Evolutionary conservation across 2,888 invertebrate genomes (phyloP), one percentile per base, ranked within the genome.

Genomic region (Drosophila borborema): DNA sequence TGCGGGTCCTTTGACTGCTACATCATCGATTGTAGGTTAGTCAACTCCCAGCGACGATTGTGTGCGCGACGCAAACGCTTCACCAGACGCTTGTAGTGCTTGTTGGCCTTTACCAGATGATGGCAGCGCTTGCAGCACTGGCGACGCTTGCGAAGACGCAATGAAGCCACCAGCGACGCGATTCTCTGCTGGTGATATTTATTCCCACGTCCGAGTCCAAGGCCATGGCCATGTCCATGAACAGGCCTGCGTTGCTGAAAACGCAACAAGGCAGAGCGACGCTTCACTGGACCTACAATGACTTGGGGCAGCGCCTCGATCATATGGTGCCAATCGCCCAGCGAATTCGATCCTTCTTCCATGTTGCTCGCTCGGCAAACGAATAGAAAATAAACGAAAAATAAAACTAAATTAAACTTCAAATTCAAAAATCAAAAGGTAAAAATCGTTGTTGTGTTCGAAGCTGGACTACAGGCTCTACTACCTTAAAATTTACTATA

Each of bases 201-300:
- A 3, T 10, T n/a, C 7, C 28, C 8, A 9, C 14, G 31, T 41
- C 31, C 14, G 7, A 1, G 23, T n/a, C 23, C 34, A 8, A 2
- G 28, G 28, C 40, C 8, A n/a, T 18, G n/a, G 14, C 36, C 18
- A 12, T 2, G 38, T 5, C 38, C 36, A 9, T 9, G 23, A 7
- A 53, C 20, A 1, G 3, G 3, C 2, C 5, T 18, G 18, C 64
- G 51, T 28, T 53, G 64, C 38, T 64, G 45, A 34, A 38, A 53
- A 28, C 65, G 65, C n/a, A 10, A 0, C 28, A 51, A 4, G 20
- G 38, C 51, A 12, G 38, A 9, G 1, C 31, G 16, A 0, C 1
- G 18, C 2, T 3, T 1, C 3, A 0, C 1, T 41, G 12, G 4
- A n/a, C 7, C 6, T 0, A 0, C 12, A n/a, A 12, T 2, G 18